Percentiles rank a stretch among this genome's conserved stretches.
Evolutionary conservation across 2,113 vertebrate genomes (phyloP).

Genomic region (Cephalopterus ornatus): DNA sequence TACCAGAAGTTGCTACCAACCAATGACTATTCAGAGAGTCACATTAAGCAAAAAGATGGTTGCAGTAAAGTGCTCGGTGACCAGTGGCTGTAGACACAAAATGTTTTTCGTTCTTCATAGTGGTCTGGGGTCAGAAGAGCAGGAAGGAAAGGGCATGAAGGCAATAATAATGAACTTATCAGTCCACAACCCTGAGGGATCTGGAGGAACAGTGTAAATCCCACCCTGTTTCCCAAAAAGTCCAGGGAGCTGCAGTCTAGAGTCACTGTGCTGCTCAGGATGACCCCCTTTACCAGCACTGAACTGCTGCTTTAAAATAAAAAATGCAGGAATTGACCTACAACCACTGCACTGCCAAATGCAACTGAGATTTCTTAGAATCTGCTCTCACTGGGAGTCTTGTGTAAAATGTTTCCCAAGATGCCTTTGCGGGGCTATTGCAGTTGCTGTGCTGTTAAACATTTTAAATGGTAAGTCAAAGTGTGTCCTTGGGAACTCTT

Average conservation of each 20-base stretch:
- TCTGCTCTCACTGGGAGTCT: background rate
- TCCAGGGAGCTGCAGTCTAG: background rate
- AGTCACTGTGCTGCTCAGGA: background rate
- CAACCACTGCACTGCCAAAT: background rate
- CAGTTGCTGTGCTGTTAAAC: background rate
- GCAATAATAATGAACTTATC: background rate
- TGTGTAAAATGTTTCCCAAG: background rate
- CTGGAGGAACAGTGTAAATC: background rate
- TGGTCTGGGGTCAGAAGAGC: background rate
- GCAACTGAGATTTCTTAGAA: constrained; percentile 12
- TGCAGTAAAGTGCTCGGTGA: background rate
- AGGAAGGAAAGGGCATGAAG: background rate
- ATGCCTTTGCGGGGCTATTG: background rate
- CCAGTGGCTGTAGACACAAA: background rate
- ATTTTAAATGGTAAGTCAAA: background rate
- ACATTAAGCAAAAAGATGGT: background rate
- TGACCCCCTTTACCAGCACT: background rate
- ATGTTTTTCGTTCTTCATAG: background rate
- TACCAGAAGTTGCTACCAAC: constrained; percentile 34
- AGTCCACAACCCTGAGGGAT: accelerated
- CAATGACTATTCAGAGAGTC: background rate
- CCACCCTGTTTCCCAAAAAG: background rate
- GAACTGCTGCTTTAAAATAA: background rate
- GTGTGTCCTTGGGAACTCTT: background rate
- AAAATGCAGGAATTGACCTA: background rate